Evolutionary conservation across 2,113 vertebrate species (phyloP).

Genomic region (Rhynchomys soricoides): DNA sequence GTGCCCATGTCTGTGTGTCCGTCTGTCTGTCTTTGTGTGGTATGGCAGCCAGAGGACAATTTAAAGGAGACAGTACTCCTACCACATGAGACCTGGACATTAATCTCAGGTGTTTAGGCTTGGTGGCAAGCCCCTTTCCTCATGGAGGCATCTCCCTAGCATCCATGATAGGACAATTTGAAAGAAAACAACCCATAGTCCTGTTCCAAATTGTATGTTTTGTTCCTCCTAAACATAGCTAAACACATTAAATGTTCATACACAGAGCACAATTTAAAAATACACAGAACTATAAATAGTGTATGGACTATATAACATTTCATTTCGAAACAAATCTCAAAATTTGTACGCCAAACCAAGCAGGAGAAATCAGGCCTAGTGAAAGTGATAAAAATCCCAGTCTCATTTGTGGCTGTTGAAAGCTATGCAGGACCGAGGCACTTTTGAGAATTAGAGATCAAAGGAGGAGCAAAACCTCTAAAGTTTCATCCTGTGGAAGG

Average conservation of each 20-base stretch:
- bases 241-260: not conserved
- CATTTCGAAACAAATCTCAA: not conserved
- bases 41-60: not conserved
- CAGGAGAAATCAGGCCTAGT: not conserved
- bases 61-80: not conserved
- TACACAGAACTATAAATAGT: not conserved
- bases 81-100: not conserved
- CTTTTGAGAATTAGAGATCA: not conserved
- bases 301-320: not conserved
- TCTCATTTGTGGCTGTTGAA: not conserved
- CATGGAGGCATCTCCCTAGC: not conserved
- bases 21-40: not conserved
- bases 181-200: not conserved
- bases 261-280: slow-evolving; percentile 11
- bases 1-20: not conserved
- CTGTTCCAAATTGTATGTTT: not conserved
- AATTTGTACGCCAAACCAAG: not conserved
- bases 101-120: not conserved
- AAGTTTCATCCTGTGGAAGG: not conserved
- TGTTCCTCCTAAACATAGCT: not conserved
- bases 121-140: not conserved
- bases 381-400: slow-evolving; percentile 3
- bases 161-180: not conserved
- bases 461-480: not conserved
- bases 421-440: not conserved